Evolutionary conservation across 2,797 vertebrate species (phyloP).

Genomic region (Pachyuromys duprasi): DNA sequence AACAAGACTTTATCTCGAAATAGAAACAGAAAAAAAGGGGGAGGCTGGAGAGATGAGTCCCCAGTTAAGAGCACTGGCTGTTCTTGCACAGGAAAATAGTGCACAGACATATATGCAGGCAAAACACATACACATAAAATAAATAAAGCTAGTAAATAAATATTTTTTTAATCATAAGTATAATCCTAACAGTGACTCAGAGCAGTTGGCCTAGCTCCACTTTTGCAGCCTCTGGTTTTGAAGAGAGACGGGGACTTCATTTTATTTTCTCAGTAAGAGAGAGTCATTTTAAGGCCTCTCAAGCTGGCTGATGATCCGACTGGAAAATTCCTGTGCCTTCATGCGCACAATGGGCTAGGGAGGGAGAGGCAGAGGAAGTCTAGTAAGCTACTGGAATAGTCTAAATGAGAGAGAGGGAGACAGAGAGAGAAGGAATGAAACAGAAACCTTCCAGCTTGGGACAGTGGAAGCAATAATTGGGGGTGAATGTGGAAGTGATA

Average conservation of each 20-base stretch:
- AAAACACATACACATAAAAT: too few species aligned
- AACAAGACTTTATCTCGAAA: background rate
- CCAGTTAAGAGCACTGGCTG: background rate
- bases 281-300: slow-evolving; percentile 15
- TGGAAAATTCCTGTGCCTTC: background rate
- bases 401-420: background rate
- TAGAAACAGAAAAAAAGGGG: background rate
- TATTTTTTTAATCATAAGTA: background rate
- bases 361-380: background rate
- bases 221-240: background rate
- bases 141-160: too few species aligned
- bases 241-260: background rate
- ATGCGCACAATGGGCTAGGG: background rate
- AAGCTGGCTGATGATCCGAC: background rate
- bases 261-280: background rate
- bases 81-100: background rate
- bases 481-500: background rate
- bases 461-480: background rate
- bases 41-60: background rate
- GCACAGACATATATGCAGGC: too few species aligned
- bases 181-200: background rate
- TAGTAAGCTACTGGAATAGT: background rate
- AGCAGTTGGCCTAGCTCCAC: background rate
- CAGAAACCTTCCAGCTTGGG: background rate
- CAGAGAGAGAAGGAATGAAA: background rate